Conservation (phyloP, 2,888 invertebrate species). For the Nymphalis polychloros region DNA sequence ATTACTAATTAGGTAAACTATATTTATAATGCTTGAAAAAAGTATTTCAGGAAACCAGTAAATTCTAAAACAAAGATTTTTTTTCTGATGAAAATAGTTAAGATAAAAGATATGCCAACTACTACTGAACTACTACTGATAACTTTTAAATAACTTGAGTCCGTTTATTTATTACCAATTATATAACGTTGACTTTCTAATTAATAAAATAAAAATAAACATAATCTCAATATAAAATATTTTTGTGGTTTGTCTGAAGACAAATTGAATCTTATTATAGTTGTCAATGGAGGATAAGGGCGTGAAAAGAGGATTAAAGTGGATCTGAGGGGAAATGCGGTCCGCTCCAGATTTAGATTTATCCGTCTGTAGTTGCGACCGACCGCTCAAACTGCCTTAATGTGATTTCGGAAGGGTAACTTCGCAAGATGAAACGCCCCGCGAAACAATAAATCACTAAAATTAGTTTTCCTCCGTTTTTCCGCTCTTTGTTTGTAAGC, state of each 20-base stretch:
- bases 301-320: conserved; percentile 54
- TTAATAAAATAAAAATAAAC: no score
- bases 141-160: no score
- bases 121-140: no score
- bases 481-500: conserved; percentile 31
- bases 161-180: no score
- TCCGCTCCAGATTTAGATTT: conserved; percentile 65
- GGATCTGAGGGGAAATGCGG: conserved; percentile 51
- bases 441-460: conserved; percentile 54
- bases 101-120: no score
- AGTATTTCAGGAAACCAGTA: no score
- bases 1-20: no score
- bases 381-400: conserved; percentile 62
- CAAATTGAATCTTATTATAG: conserved; percentile 35
- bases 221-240: background rate
- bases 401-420: conserved; percentile 63
- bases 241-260: conserved; percentile 28
- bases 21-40: no score
- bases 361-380: conserved; percentile 59
- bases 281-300: conserved; percentile 38
- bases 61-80: no score
- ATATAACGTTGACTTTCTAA: no score
- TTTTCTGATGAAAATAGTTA: no score
- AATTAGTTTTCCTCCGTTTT: conserved; percentile 51
- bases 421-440: conserved; percentile 53